Evolutionary conservation across 2,797 vertebrate species (phyloP), one percentile per base, ranked within the genome.

Genomic region (Anisognathus igniventris): DNA sequence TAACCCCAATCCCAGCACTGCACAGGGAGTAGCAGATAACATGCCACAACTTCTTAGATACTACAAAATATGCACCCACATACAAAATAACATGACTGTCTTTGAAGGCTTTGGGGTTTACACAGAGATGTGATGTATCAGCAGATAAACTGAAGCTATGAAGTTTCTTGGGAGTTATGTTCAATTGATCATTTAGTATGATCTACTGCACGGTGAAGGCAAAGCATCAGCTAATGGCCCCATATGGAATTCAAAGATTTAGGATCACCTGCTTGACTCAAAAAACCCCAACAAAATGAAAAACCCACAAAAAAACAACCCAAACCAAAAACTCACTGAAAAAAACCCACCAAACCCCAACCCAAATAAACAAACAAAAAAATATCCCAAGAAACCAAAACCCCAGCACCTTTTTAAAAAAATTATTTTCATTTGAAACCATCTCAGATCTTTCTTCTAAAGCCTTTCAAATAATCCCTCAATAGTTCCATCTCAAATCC

Each of bases 381-480:
- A 20, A 20, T 9, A 27, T 11, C 19, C 13, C 21, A 10, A 35
- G 10, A 33, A 4, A 10, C 14, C 2, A 31, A 35, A 44, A 1
- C 0, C 1, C 4, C 25, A 39, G 19, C 9, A 7, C 4, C 12
- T 45, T 45, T 13, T 12, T 3, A 47, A 11, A 9, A 17, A 20
- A 25, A 7, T 21, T 8, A 3, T 57, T 86, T 86, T 67, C 14
- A 72, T 18, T 18, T 53, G 31, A 79, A 81, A 81, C 39, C 6
- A 8, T 18, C 45, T 67, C 45, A 58, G 25, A 51, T 23, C 3
- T 28, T 51, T 67, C 31, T 76, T 48, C 40, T 67, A 53, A 91
- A 83, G 37, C 9, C 40, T 82, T 93, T 80, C n/a, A 87, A 64
- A 77, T 21, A 64, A 83, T 42, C 16, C 31, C 24, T 33, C 39